A percentile compares a stretch with the other conserved stretches of the same genome.
phyloP scores from a whole-genome alignment of 2,797 vertebrate species.

The Sebastes oblongus region DNA sequence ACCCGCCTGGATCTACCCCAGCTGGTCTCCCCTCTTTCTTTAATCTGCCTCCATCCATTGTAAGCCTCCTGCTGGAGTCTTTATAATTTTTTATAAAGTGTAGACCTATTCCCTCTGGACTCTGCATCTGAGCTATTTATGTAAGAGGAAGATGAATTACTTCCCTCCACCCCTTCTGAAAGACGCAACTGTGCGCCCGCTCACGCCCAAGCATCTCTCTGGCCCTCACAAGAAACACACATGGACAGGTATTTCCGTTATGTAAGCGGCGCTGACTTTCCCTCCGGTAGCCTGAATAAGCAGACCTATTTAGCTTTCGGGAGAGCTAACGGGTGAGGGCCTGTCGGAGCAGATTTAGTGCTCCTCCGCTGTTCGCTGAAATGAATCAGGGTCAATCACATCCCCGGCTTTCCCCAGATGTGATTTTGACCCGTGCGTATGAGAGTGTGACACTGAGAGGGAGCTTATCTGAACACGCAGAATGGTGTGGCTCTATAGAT shows the following conservation, averaged over 20 bases:
- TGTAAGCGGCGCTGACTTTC: slow-evolving; percentile 39
- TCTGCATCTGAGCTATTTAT: slow-evolving; percentile 61
- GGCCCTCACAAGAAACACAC: slow-evolving; percentile 31
- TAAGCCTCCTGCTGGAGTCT: slow-evolving; percentile 21
- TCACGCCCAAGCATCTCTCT: slow-evolving; percentile 22
- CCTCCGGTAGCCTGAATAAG: slow-evolving; percentile 52
- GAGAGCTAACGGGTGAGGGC: background rate
- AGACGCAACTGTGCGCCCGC: slow-evolving; percentile 24
- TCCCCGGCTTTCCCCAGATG: slow-evolving; percentile 8
- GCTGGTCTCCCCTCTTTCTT: slow-evolving; percentile 26
- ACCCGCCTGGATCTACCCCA: slow-evolving; percentile 37
- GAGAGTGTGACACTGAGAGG: background rate
- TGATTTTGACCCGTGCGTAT: slow-evolving; percentile 17
- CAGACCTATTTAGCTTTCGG: slow-evolving; percentile 58
- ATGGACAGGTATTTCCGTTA: slow-evolving; percentile 47
- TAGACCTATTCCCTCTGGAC: slow-evolving; percentile 40
- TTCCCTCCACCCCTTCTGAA: slow-evolving; percentile 25
- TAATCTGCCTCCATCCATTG: slow-evolving; percentile 23
- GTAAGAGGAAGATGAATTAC: slow-evolving; percentile 71
- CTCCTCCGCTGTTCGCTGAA: slow-evolving; percentile 12
- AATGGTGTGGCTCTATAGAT: slow-evolving; percentile 31
- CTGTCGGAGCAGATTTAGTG: slow-evolving; percentile 21
- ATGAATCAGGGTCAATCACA: slow-evolving; percentile 20
- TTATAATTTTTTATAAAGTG: slow-evolving; percentile 5
- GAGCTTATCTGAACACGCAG: slow-evolving; percentile 41